Base-by-base conservation (phyloP, 2,113 vertebrate species). In the Protomyctophum bolini region DNA sequence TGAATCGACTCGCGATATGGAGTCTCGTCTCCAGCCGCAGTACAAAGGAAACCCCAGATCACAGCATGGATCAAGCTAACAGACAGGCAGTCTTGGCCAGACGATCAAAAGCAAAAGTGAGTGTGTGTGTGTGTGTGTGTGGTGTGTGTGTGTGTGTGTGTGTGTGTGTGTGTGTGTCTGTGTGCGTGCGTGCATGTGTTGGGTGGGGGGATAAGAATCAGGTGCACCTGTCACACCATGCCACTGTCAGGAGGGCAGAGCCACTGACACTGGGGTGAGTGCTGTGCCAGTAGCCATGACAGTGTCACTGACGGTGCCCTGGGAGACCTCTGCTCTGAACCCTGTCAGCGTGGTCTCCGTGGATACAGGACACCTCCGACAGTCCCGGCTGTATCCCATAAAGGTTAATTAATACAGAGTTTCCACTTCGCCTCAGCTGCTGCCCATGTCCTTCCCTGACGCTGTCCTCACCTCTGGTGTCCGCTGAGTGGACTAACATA, bases 331-430 rank as follows among this genome's bases (percentile, higher is more conserved):
- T 81, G 83, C 81, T 76, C 78, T 88, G 88, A 92, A 91, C 88
- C 79, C 89, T 92, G 91, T 91, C 92, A 92, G 83, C 76, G 72
- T 83, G 77, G 88, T 90, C 86, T 90, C 81, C 87, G 76, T 89
- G 88, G 91, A 90, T 88, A 92, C 88, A 77, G 87, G 82, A 86
- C 83, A 79, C 83, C 77, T 84, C 83, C 60, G 79, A 89, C 89
- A 90, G 89, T 83, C 88, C 84, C 73, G 79, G 84, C 82, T 58
- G 59, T 72, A 63, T 86, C 90, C 83, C 86, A 87, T 84, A 91
- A 92, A 93, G 92, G 91, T 94, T 92, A 93, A 93, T 93, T 92
- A 93, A 92, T 92, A 91, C 91, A 88, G 88, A 89, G 80, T 80
- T 84, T 85, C 83, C 82, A 83, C 83, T 85, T 83, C 77, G 76